Conservation (phyloP, 2,797 vertebrate genomes). For the Pteropus rufus region DNA sequence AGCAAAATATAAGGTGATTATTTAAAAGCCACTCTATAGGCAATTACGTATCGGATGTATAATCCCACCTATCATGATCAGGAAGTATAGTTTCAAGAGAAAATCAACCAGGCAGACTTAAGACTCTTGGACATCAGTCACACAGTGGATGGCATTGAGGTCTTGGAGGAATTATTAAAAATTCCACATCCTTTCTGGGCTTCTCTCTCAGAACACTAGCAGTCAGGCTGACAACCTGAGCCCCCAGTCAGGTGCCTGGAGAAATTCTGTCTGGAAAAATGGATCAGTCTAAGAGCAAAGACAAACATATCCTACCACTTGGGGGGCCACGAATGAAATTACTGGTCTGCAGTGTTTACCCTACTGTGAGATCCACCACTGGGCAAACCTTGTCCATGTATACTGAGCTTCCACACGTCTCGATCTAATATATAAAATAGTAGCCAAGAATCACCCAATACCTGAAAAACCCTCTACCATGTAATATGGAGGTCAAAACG, state of each 20-base stretch:
- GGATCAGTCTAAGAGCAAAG: background rate
- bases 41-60: background rate
- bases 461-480: background rate
- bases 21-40: background rate
- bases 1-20: background rate
- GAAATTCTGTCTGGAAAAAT: background rate
- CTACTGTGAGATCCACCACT: background rate
- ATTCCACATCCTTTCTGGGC: background rate
- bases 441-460: background rate
- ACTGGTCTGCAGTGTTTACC: background rate
- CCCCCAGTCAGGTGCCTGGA: background rate
- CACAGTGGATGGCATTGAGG: background rate
- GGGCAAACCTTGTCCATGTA: background rate
- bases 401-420: background rate
- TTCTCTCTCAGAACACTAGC: background rate
- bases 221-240: background rate
- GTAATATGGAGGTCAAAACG: background rate
- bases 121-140: background rate
- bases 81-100: background rate
- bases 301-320: background rate
- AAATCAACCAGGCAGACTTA: background rate
- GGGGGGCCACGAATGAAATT: background rate
- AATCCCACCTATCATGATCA: background rate
- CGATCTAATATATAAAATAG: background rate
- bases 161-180: background rate